Evolutionary conservation across 1,140 invertebrate genomes (phyloP).

Genomic region (Mesaphorura yosii): DNA sequence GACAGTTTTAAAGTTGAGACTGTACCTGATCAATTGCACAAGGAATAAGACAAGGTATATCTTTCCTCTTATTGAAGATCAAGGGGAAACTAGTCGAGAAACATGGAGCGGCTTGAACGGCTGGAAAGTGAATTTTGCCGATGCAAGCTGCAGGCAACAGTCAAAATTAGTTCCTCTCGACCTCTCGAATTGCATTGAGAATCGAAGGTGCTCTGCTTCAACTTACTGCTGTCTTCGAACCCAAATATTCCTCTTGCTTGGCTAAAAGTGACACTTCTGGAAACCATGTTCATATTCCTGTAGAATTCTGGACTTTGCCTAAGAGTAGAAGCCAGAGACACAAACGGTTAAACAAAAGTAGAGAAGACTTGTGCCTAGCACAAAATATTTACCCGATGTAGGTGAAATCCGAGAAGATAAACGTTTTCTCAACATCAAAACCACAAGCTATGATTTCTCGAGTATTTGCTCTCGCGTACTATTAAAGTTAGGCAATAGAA

Average conservation of each 20-base stretch:
- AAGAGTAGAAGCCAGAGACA: no score
- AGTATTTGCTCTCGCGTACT: conserved; percentile 75
- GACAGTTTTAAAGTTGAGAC: conserved; percentile 7
- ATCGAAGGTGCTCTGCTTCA: neutral
- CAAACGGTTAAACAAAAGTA: conserved; percentile 10
- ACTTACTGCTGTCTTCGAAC: conserved; percentile 71
- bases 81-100: conserved; percentile 91
- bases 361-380: conserved; percentile 4
- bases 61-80: conserved; percentile 69
- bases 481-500: no score
- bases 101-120: conserved; percentile 89
- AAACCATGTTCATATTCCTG: conserved; percentile 80
- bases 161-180: neutral
- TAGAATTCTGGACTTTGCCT: conserved; percentile 80
- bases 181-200: neutral
- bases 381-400: conserved; percentile 70
- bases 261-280: conserved; percentile 91
- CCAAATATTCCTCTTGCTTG: conserved; percentile 91
- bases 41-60: conserved; percentile 86
- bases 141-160: conserved; percentile 51
- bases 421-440: conserved; percentile 92
- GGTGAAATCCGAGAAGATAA: conserved; percentile 90
- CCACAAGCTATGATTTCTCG: conserved; percentile 98
- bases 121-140: conserved; percentile 94
- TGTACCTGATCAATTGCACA: conserved; percentile 93